Percentiles rank a stretch among this genome's conserved stretches.
Evolutionary conservation across 2,888 invertebrate species (phyloP).

Genomic region (Philhelius pedissequus): DNA sequence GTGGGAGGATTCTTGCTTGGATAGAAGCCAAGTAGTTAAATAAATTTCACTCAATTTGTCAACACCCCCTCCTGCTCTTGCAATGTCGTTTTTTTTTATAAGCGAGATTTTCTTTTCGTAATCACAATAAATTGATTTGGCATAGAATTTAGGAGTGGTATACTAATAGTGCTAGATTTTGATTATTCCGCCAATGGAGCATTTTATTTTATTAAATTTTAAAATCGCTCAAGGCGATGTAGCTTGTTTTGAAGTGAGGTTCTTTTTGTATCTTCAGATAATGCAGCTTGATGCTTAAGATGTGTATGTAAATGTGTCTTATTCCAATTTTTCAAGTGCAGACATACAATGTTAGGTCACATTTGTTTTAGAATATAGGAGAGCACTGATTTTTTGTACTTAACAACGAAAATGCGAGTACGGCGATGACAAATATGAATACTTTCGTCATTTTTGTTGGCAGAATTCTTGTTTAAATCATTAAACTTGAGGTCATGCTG

Average conservation of each 20-base stretch:
- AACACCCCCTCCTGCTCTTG: not conserved
- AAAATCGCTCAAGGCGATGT: not conserved
- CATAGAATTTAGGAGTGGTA: not conserved
- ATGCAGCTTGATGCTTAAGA: not conserved
- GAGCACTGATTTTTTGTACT: not conserved
- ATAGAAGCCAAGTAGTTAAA: constrained; percentile 32
- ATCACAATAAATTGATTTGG: constrained; percentile 36
- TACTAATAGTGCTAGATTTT: constrained; percentile 4
- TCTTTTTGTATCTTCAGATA: not conserved
- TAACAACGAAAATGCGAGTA: not conserved
- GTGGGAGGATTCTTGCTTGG: constrained; percentile 4
- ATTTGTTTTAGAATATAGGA: not conserved
- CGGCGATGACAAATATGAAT: not conserved
- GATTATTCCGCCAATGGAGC: not conserved
- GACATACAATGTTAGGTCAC: constrained; percentile 29
- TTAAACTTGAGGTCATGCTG: too few relatives aligned
- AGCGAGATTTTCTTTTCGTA: not conserved
- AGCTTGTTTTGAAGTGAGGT: not conserved
- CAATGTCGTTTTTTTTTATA: not conserved
- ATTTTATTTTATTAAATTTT: not conserved
- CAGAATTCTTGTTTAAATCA: too few relatives aligned
- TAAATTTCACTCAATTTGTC: constrained; percentile 36
- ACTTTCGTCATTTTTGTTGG: not conserved
- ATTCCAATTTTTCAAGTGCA: not conserved
- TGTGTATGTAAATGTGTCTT: not conserved